A percentile compares a stretch with the other conserved stretches of the same genome.
Conservation (phyloP, 2,797 vertebrate species). For the Myripristis jacobus region DNA sequence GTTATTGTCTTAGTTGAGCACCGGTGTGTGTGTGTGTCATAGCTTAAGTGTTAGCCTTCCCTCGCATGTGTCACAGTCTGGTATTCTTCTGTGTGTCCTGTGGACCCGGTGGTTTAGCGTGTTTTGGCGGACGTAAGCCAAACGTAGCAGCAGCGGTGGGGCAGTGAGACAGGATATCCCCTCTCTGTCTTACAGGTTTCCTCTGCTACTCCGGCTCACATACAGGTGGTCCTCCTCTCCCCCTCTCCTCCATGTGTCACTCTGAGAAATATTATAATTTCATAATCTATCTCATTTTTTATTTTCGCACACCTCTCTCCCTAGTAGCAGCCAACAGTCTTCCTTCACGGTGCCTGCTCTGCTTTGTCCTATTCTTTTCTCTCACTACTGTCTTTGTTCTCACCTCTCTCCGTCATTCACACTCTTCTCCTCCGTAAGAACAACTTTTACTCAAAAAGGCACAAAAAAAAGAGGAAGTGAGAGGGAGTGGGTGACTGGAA, state of each 20-base stretch:
- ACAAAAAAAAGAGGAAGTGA: slow-evolving; percentile 48
- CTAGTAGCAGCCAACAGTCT: background rate
- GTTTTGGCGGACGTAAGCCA: slow-evolving; percentile 60
- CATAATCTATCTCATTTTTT: background rate
- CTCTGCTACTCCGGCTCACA: slow-evolving; percentile 68
- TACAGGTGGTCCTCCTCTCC: slow-evolving; percentile 64
- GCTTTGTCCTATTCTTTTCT: slow-evolving; percentile 9
- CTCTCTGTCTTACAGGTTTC: slow-evolving; percentile 79
- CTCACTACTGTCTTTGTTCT: slow-evolving; percentile 20
- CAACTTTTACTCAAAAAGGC: slow-evolving; percentile 26
- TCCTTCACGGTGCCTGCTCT: background rate
- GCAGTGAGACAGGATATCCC: slow-evolving; percentile 78
- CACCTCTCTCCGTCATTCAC: slow-evolving; percentile 18
- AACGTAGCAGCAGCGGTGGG: slow-evolving; percentile 46
- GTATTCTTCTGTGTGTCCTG: slow-evolving; percentile 66
- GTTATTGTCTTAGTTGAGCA: slow-evolving; percentile 51
- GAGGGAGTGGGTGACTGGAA: slow-evolving; percentile 47
- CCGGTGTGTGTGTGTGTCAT: background rate
- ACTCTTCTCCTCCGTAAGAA: slow-evolving; percentile 30
- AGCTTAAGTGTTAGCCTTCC: slow-evolving; percentile 16
- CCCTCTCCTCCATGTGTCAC: slow-evolving; percentile 43
- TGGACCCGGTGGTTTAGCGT: slow-evolving; percentile 44
- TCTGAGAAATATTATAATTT: slow-evolving; percentile 28
- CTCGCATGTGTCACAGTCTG: slow-evolving; percentile 59
- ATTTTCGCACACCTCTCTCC: background rate